Evolutionary conservation across 1,140 invertebrate genomes (phyloP), one percentile per base, ranked within the genome.

Genomic region (Goniozus legneri): DNA sequence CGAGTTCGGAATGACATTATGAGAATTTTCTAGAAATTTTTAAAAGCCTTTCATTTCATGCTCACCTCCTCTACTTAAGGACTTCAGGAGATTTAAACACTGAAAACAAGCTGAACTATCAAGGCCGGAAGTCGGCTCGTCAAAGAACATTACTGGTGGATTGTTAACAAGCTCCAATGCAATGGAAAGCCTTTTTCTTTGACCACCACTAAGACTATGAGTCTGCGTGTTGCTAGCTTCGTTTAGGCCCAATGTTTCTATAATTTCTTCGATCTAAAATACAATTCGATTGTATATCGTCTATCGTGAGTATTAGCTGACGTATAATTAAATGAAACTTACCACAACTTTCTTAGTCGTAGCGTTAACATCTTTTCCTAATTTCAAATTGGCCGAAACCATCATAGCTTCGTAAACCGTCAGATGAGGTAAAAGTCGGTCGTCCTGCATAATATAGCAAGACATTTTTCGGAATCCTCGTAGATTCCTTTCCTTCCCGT

Each of bases 371-470:
- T 86, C 84, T 69, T 93, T 91, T 2, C 89, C 88, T 10, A 97
- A 75, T 77, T 96, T 96, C 1, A 97, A 80, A 71, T 95, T 93
- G 2, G 93, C 93, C 3, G 93, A 91, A 13, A 93, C 86, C 63
- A 82, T 85, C 88, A 97, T 91, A 4, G 91, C 85, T 73, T 97
- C 93, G 42, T 81, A 80, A 4, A 96, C 91, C 0, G 89, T 91
- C 7, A 97, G 77, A 69, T 95, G 89, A 1, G 88, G 89, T 13
- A 92, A 79, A 0, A 97, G 78, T 54, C 91, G 88, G 71, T 97
- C 94, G 62, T 96, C 91, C 70, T 97, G 95, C 92, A 96, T 96
- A 52, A 96, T 96, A 72, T 97, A 97, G 64, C 91, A 94, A 0
- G 92, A 93, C 71, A 94, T 85, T 71, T 95, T 95, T 8, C 92